Percentiles rank a stretch among this genome's conserved stretches.
Conservation (phyloP, 30 jellyfish, hydroid and myxozoan genomes). For the Cassiopea xamachana region DNA sequence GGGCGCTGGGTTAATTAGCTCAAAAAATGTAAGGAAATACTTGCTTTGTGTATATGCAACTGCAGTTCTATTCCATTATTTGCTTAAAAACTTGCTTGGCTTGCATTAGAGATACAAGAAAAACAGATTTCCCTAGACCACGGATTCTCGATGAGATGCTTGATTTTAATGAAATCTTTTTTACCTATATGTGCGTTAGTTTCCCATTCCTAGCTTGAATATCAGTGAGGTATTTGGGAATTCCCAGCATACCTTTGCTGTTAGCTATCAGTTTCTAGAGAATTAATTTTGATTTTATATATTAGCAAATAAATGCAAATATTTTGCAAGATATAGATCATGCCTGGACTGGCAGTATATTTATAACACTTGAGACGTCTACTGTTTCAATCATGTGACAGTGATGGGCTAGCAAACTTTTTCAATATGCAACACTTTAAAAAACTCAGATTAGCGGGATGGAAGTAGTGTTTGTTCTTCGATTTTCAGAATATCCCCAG, state of each 20-base stretch:
- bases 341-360: slow-evolving; percentile 6
- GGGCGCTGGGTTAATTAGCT: too few relatives aligned
- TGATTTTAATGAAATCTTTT: too few relatives aligned
- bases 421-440: not conserved
- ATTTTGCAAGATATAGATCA: not conserved
- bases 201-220: not conserved
- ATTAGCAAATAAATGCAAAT: not conserved
- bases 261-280: not conserved
- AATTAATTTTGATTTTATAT: not conserved
- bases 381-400: not conserved
- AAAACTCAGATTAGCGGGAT: not conserved
- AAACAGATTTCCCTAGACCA: too few relatives aligned
- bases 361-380: not conserved
- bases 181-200: not conserved
- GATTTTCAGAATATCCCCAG: too few relatives aligned
- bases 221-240: not conserved
- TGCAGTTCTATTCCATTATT: too few relatives aligned
- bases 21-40: too few relatives aligned
- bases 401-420: not conserved
- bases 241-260: not conserved
- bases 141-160: too few relatives aligned
- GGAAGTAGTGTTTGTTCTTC: too few relatives aligned
- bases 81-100: too few relatives aligned
- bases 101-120: too few relatives aligned
- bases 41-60: too few relatives aligned